Evolutionary conservation across 1,140 invertebrate genomes (phyloP).

Genomic region (Brachionus sp.): DNA sequence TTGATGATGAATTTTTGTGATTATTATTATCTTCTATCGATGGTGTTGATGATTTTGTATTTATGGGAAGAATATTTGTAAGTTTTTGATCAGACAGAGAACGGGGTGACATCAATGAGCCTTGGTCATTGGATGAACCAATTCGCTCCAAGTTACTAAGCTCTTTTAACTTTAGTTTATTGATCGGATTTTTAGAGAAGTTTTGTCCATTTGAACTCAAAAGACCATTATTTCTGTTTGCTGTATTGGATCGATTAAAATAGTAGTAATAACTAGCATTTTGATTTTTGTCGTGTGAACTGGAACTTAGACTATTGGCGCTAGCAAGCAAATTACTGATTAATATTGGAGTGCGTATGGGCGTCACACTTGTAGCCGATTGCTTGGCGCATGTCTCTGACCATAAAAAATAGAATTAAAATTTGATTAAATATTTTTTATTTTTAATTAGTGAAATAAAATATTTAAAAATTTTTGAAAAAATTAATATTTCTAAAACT

Average conservation of each 20-base stretch:
- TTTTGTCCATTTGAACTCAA: background rate
- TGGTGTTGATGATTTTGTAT: background rate
- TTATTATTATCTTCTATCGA: background rate
- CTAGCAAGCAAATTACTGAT: constrained; percentile 8
- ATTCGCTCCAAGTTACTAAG: constrained; percentile 13
- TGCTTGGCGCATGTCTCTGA: background rate
- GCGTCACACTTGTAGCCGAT: background rate
- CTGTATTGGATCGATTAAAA: background rate
- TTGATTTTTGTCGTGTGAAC: background rate
- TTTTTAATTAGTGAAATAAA: background rate
- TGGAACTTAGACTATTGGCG: background rate
- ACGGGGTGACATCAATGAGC: background rate
- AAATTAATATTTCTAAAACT: background rate
- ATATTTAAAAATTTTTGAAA: background rate
- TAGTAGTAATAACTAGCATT: background rate
- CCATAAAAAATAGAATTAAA: background rate
- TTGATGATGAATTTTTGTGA: background rate
- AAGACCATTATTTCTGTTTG: background rate
- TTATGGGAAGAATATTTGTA: background rate
- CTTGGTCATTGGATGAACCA: background rate
- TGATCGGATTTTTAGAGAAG: background rate
- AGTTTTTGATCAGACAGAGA: background rate
- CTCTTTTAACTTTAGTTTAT: background rate
- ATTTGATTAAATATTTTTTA: background rate
- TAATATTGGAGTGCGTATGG: background rate